Evolutionary conservation across 2,113 vertebrate genomes (phyloP).

Genomic region (Tragelaphus imberbis): DNA sequence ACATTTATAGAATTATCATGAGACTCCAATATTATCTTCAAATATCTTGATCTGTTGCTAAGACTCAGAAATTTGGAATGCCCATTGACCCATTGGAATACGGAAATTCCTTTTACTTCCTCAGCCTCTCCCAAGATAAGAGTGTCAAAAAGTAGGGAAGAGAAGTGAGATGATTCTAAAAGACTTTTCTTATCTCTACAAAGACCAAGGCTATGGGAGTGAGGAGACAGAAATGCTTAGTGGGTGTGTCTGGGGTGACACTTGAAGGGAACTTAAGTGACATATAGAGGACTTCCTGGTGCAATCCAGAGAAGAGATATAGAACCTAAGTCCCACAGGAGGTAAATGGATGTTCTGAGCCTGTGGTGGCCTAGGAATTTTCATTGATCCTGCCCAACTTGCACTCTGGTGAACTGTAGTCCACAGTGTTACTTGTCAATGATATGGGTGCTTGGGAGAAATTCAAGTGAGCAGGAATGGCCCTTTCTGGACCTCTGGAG

Average conservation of each 20-base stretch:
- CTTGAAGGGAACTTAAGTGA: neutral
- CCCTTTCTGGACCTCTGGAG: neutral
- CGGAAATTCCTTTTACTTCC: neutral
- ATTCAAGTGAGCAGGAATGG: neutral
- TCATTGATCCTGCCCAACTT: neutral
- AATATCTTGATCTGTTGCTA: neutral
- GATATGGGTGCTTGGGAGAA: neutral
- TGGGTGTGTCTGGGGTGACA: too few species aligned
- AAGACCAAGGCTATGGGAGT: neutral
- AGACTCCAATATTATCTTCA: neutral
- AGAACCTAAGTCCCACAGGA: neutral
- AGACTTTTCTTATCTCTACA: neutral
- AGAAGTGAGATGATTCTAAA: neutral
- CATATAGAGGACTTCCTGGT: neutral
- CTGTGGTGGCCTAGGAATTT: neutral
- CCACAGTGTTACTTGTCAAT: neutral
- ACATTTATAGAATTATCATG: neutral
- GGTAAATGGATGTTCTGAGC: neutral
- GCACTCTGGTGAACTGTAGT: neutral
- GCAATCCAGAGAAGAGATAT: neutral
- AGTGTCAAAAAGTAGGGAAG: neutral
- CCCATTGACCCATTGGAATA: neutral
- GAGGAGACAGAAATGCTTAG: neutral
- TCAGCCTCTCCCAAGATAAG: neutral
- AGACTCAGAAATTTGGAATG: neutral